Base-by-base conservation (phyloP, 2,113 vertebrate genomes). In the Lates calcarifer region DNA sequence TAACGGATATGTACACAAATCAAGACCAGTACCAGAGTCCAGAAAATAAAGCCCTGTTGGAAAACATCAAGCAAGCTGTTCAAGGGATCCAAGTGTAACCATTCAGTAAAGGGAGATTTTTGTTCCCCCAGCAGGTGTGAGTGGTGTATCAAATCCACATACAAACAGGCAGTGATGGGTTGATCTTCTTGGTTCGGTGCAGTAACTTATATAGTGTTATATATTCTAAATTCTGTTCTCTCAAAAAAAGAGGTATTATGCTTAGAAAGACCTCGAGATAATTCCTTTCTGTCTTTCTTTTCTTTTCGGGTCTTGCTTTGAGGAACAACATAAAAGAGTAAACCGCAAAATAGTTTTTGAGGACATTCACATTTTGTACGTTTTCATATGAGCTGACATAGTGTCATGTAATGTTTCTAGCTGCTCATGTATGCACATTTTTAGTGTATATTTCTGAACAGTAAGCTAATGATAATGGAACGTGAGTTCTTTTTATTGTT, bases 11-110 rank as follows among this genome's bases (percentile, higher is more conserved):
- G 96, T 99, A 99, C 94, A 95, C 97, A 86, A 98, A 97, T 96
- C 97, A 99, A 94, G 98, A 99, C 82, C 98, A 97, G 95, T 99
- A 98, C 96, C 98, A 99, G 96, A 98, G 96, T 93, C 97, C 97
- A 58, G 98, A 99, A 95, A 99, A 98, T 96, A 99, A 99, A 96
- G 97, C 96, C 90, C 96, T 99, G 93, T 95, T 99, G 96, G 98
- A 99, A 95, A 99, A 98, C 94, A 98, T 99, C 95, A 99, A 99
- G 94, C 98, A 99, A 95, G 97, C 98, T 87, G 98, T 99, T 88
- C 97, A 98, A 96, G 98, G 98, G 92, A 99, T 99, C 94, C 98
- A 98, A 95, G 98, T 99, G 93, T 99, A 97, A 96, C 94, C 91
- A 92, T 92, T 91, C 90, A 91, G 92, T 93, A 83, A 91, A 94